Evolutionary conservation across 2,888 invertebrate species (phyloP).

Genomic region (Esperia sulphurella): DNA sequence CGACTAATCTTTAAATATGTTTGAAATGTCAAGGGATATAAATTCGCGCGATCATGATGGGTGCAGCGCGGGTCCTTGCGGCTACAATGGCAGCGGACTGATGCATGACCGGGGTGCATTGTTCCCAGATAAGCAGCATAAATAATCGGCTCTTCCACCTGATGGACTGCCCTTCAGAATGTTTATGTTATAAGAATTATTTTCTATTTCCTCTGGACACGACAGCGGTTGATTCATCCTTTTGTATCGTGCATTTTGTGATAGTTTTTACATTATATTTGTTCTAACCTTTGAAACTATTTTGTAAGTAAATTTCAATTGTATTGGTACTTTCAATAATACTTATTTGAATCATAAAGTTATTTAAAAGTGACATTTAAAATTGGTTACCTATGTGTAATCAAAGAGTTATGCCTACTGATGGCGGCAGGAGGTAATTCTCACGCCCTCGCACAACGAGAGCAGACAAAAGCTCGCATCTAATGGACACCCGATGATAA

Average conservation of each 20-base stretch:
- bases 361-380: too few species aligned
- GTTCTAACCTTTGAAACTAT: too few species aligned
- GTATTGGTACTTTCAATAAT: too few species aligned
- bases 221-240: slow-evolving; percentile 20
- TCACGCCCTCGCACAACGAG: slow-evolving; percentile 18
- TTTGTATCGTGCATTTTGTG: slow-evolving; percentile 19
- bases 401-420: slow-evolving; percentile 17
- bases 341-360: too few species aligned
- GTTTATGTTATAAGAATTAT: slow-evolving; percentile 39
- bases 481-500: slow-evolving; percentile 37
- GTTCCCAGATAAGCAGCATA: slow-evolving; percentile 62
- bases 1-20: slow-evolving; percentile 11
- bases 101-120: slow-evolving; percentile 50
- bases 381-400: slow-evolving; percentile 5
- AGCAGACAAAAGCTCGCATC: slow-evolving; percentile 18
- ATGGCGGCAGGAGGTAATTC: slow-evolving; percentile 8
- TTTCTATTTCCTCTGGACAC: slow-evolving; percentile 33
- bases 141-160: slow-evolving; percentile 54
- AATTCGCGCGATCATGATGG: slow-evolving; percentile 14
- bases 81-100: slow-evolving; percentile 47
- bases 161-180: slow-evolving; percentile 45
- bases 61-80: slow-evolving; percentile 3
- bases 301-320: too few species aligned
- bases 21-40: slow-evolving; percentile 8
- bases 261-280: not conserved